Evolutionary conservation across 1,140 invertebrate species (phyloP).

Genomic region (Drosophila rhopaloa): DNA sequence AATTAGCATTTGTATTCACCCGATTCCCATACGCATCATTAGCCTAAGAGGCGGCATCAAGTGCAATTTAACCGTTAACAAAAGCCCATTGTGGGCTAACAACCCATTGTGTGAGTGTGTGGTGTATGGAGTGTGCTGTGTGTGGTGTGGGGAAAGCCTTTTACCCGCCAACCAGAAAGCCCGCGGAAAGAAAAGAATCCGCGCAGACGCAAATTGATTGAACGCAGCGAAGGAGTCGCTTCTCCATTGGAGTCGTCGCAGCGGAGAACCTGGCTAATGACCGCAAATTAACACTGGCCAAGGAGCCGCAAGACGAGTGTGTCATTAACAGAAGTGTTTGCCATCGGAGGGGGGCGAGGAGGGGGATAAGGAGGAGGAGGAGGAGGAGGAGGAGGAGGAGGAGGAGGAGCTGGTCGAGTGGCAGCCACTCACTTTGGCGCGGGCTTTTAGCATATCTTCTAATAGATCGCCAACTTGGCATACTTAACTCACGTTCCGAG

Average conservation of each 20-base stretch:
- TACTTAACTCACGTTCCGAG: slow-evolving; percentile 59
- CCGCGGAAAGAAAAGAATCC: slow-evolving; percentile 36
- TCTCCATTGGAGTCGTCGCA: neutral
- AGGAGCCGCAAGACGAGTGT: slow-evolving; percentile 66
- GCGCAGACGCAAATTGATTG: slow-evolving; percentile 75
- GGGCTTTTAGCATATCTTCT: slow-evolving; percentile 78
- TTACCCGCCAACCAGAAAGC: slow-evolving; percentile 22
- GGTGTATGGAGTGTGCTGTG: too few relatives aligned
- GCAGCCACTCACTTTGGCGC: slow-evolving; percentile 55
- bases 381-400: neutral
- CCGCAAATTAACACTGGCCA: slow-evolving; percentile 74
- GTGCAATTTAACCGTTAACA: slow-evolving; percentile 76
- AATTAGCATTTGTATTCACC: slow-evolving; percentile 72
- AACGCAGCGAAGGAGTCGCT: slow-evolving; percentile 47
- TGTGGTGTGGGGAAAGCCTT: slow-evolving; percentile 48
- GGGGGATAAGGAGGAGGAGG: neutral
- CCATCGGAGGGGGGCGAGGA: slow-evolving; percentile 16
- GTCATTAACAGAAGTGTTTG: slow-evolving; percentile 77
- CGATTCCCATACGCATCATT: slow-evolving; percentile 70
- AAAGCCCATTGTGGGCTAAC: slow-evolving; percentile 67
- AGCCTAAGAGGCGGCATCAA: slow-evolving; percentile 72
- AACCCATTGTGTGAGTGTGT: slow-evolving; percentile 44
- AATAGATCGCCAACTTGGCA: slow-evolving; percentile 72
- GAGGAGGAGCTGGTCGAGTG: slow-evolving; percentile 31
- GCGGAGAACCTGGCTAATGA: slow-evolving; percentile 68